Conservation (phyloP, 2,113 vertebrate species). For the Athene noctua region DNA sequence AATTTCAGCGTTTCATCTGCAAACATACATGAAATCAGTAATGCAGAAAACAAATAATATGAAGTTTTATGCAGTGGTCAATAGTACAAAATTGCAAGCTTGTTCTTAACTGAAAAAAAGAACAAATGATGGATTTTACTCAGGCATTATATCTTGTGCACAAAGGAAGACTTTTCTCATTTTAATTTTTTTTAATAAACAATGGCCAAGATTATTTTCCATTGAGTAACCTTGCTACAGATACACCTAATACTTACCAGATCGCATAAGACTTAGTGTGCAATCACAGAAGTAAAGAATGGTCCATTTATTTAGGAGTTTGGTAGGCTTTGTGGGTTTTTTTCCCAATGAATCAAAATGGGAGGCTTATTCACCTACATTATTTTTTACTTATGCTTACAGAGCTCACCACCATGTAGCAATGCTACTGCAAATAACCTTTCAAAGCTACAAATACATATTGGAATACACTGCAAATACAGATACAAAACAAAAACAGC, state of each 20-base stretch:
- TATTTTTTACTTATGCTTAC: not conserved
- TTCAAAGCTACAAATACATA: not conserved
- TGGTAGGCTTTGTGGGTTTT: not conserved
- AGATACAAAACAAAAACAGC: not conserved
- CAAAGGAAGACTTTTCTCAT: not conserved
- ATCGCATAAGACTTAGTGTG: not conserved
- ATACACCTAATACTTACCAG: not conserved
- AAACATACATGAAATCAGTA: slow-evolving; percentile 34
- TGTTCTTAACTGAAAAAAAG: not conserved
- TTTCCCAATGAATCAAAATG: not conserved
- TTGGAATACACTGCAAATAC: not conserved
- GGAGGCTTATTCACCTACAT: not conserved
- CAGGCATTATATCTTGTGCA: not conserved
- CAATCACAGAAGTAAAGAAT: not conserved
- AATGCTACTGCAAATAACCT: not conserved
- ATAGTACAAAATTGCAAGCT: not conserved
- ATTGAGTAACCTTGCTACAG: not conserved
- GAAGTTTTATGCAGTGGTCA: not conserved
- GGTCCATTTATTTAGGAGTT: not conserved
- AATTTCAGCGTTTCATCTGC: slow-evolving; percentile 94
- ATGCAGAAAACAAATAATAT: not conserved
- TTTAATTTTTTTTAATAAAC: not conserved
- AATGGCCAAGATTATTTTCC: not conserved
- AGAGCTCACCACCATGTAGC: not conserved
- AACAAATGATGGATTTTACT: not conserved